Base-by-base conservation (phyloP, 1,140 invertebrate genomes). In the Caerostris darwini region DNA sequence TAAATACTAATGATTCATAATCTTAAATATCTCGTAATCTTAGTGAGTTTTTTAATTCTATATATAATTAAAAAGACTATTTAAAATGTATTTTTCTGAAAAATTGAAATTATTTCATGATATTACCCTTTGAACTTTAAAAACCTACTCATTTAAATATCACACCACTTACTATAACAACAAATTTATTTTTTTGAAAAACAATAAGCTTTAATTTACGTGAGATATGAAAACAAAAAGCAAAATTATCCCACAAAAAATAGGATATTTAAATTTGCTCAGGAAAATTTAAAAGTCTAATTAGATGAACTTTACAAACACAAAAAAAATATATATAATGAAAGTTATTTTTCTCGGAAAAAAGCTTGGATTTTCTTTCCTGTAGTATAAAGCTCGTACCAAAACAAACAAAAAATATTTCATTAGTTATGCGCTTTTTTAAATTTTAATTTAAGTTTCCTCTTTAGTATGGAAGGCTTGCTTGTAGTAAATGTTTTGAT, bases 371-470 rank as follows among this genome's bases (percentile, higher is more conserved):
- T 77, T 77, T 77, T 77, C 71, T 77, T 53, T 77, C 14, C 71
- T 77, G 53, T 50, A 77, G 53, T 53, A 53, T 12, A 50, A 77
- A 77, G 34, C 19, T 34, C 12, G 71, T 10, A n/a, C n/a, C 50
- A 8, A 10, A 77, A 53, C 12, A 50, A 12, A 50, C 71, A 34
- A 34, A 34, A 34, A 34, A 34, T 34, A 34, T 77, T 77, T 34
- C 71, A 77, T 77, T 77, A 77, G 50, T 77, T 77, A 77, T 34
- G 71, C 8, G 53, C 34, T 77, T 77, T 77, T 77, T 77, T 50
- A 50, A 77, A 77, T 77, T 77, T 77, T 77, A 77, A 77, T 77
- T 77, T 77, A 77, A 7, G 71, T 77, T 64, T 77, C 8, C 71
- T 3, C 71, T 53, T 77, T 77, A 77, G 53, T 77, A 77, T 77